Conservation (phyloP, 2,797 vertebrate species). For the Sebastes glaucus region DNA sequence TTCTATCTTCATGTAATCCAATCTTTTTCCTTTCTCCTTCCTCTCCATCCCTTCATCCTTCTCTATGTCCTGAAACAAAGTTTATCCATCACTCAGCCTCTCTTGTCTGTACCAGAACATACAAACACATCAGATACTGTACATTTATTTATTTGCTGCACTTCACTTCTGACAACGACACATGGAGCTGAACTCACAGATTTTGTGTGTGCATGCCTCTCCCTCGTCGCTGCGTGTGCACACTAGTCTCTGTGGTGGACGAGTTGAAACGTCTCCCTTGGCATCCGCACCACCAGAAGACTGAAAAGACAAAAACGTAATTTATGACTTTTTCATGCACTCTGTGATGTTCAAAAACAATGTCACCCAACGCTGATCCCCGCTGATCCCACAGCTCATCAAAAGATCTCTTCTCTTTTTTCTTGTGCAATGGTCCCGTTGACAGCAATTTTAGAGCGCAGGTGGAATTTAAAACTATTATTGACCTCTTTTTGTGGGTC, state of each 20-base stretch:
- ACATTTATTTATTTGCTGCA: constrained; percentile 3
- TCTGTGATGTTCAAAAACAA: constrained; percentile 84
- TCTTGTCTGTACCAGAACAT: constrained; percentile 31
- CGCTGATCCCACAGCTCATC: not conserved
- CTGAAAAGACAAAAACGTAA: constrained; percentile 63
- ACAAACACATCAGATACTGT: constrained; percentile 10
- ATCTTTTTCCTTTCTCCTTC: not conserved
- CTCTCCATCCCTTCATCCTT: not conserved
- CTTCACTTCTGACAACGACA: constrained; percentile 1
- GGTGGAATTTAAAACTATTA: not conserved
- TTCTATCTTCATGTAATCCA: not conserved
- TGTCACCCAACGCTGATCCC: constrained; percentile 35
- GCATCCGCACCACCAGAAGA: constrained; percentile 78
- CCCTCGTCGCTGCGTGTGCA: constrained; percentile 1
- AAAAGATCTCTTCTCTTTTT: not conserved
- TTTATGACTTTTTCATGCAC: constrained; percentile 66
- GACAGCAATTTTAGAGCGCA: too few species aligned
- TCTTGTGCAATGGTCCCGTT: not conserved
- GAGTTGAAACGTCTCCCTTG: constrained; percentile 83
- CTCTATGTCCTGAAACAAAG: constrained; percentile 8
- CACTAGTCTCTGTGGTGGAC: constrained; percentile 63
- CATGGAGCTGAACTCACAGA: constrained; percentile 1
- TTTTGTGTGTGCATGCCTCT: not conserved
- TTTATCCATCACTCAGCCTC: constrained; percentile 18
- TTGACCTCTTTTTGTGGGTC: not conserved